phyloP scores from a whole-genome alignment of 2,888 invertebrate genomes.

The Apocheima hispidaria region DNA sequence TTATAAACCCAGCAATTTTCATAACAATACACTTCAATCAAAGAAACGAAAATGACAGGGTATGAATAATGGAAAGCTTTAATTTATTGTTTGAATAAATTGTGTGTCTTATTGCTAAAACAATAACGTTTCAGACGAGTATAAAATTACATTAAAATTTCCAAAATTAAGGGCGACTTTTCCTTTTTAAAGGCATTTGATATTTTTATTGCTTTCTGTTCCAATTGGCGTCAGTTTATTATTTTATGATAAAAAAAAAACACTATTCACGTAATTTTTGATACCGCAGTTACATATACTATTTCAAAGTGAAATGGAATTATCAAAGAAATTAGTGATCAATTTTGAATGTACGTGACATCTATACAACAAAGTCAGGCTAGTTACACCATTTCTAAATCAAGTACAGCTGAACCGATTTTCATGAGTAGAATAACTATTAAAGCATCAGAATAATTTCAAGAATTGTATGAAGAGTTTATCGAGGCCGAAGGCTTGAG shows the following conservation, averaged over 20 bases:
- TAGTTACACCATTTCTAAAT: no score
- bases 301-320: background rate
- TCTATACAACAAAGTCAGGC: slow-evolving; percentile 1
- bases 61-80: slow-evolving; percentile 43
- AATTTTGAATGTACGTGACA: slow-evolving; percentile 10
- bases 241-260: background rate
- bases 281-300: background rate
- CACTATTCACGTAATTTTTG: background rate
- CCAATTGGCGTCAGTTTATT: background rate
- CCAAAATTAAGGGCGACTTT: slow-evolving; percentile 4
- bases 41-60: slow-evolving; percentile 42
- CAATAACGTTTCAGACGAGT: slow-evolving; percentile 24
- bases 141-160: slow-evolving; percentile 14
- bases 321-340: slow-evolving; percentile 18
- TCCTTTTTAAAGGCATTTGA: slow-evolving; percentile 1
- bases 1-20: slow-evolving; percentile 39
- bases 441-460: no score
- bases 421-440: no score
- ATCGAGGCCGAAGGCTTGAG: no score
- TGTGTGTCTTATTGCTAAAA: slow-evolving; percentile 31
- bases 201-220: background rate
- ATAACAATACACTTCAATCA: slow-evolving; percentile 46
- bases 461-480: no score
- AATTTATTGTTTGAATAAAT: slow-evolving; percentile 44
- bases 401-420: no score